Base-by-base conservation (phyloP, 2,113 vertebrate genomes). In the Lophotis ruficrista region DNA sequence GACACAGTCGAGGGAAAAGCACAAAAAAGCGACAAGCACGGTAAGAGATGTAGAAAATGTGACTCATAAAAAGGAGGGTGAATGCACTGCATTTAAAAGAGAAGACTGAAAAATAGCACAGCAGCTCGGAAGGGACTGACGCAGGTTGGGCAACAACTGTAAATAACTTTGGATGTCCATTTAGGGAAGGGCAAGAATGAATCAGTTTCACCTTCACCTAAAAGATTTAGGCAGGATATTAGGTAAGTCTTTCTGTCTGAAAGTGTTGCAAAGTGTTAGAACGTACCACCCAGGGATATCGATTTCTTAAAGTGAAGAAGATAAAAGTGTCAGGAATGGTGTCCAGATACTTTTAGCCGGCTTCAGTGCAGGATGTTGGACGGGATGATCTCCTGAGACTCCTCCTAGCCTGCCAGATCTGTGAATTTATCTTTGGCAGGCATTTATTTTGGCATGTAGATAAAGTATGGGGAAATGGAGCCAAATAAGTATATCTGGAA, bases 391-490 rank as follows among this genome's bases (percentile, higher is more conserved):
- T 89, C 87, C 56, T 50, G 47, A 84, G 77, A 30, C 22, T n/a
- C 17, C 37, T 83, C 45, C 51, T 53, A 77, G 60, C 28, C 72
- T 94, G 69, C 54, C 58, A 69, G 57, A 73, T 89, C 64, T 89
- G 51, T 81, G 95, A 84, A 81, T 95, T 78, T 91, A 47, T 93
- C 60, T 78, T 86, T 80, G 71, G 81, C 54, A 91, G 50, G 69
- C 23, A n/a, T 73, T 92, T 70, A 12, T 87, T 93, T 83, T 81
- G 92, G 56, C 84, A 70, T 43, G 25, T 57, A 61, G 45, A 61
- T 68, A n/a, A 89, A 48, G n/a, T 38, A 37, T 2, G 9, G 65
- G 69, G 70, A 84, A 87, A 58, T 5, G 20, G 51, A 95, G 73
- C 41, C 73, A 93, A 87, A 71, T 35, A 4, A 57, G 91, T 41